Conservation (phyloP, 2,113 vertebrate genomes). For the Tragelaphus scriptus region DNA sequence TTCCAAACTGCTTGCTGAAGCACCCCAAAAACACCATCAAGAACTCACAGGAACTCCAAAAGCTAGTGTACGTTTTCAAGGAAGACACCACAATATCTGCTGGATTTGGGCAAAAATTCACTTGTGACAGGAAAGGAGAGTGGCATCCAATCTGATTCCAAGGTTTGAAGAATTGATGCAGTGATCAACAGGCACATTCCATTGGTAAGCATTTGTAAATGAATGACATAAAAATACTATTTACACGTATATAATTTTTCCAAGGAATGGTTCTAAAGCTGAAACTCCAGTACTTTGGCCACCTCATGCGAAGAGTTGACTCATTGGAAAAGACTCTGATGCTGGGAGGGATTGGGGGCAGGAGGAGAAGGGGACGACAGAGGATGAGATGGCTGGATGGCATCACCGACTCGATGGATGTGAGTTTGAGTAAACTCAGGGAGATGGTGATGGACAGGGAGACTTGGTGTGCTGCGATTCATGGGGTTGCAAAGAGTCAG, state of each 20-base stretch:
- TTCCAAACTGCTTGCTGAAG: neutral
- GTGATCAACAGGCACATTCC: neutral
- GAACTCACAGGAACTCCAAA: neutral
- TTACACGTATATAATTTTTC: neutral
- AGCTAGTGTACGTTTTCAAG: neutral
- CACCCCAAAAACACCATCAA: neutral
- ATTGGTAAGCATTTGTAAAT: neutral
- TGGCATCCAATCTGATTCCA: neutral
- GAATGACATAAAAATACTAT: neutral
- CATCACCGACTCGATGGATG: too few species aligned
- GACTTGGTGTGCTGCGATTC: too few species aligned
- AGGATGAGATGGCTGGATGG: too few species aligned
- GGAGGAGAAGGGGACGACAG: too few species aligned
- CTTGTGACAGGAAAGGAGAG: neutral
- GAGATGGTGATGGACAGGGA: too few species aligned
- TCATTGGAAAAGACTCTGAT: too few species aligned
- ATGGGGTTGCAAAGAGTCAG: too few species aligned
- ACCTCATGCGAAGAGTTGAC: too few species aligned
- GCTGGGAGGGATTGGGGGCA: too few species aligned
- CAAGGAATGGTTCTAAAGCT: too few species aligned
- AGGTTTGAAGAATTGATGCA: neutral
- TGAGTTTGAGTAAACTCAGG: too few species aligned
- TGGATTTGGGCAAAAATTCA: neutral
- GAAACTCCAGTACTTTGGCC: too few species aligned
- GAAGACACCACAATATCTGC: neutral